Conservation (phyloP, 92 coral and sea anemone species). For the Porites cylindrica region DNA sequence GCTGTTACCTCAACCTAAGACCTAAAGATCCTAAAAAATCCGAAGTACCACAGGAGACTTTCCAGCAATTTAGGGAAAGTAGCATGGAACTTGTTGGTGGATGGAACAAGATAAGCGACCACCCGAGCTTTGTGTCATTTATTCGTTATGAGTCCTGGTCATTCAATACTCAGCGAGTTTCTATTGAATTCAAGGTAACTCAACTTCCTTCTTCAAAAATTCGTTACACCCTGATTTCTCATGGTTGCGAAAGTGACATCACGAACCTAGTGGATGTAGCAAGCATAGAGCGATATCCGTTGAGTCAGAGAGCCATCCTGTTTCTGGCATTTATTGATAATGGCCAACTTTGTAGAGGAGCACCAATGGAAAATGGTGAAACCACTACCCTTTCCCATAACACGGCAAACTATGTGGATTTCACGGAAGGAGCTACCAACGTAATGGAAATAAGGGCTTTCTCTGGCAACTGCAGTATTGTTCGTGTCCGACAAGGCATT, state of each 20-base stretch:
- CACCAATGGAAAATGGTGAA: slow-evolving; percentile 20
- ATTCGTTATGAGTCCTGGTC: slow-evolving; percentile 17
- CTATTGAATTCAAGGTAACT: slow-evolving; percentile 36
- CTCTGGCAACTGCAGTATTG: slow-evolving; percentile 21
- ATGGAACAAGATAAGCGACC: slow-evolving; percentile 46
- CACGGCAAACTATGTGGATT: slow-evolving; percentile 3
- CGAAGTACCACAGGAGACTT: slow-evolving; percentile 20
- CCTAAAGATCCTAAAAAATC: neutral
- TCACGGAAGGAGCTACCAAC: neutral
- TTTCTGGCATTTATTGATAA: slow-evolving; percentile 20
- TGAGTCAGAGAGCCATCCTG: slow-evolving; percentile 14
- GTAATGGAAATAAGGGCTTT: slow-evolving; percentile 9
- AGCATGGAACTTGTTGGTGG: slow-evolving; percentile 34
- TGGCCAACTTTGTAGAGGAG: slow-evolving; percentile 1
- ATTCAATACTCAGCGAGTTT: slow-evolving; percentile 29
- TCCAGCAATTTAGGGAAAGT: slow-evolving; percentile 40
- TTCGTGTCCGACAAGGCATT: slow-evolving; percentile 23
- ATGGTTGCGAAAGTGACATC: slow-evolving; percentile 41
- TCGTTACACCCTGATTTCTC: slow-evolving; percentile 29
- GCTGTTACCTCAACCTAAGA: slow-evolving; percentile 29
- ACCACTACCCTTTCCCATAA: slow-evolving; percentile 22
- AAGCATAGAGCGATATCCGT: slow-evolving; percentile 11
- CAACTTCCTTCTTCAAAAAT: slow-evolving; percentile 25
- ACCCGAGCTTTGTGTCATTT: slow-evolving; percentile 32
- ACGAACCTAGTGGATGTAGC: neutral